Base-by-base conservation (phyloP, 2,113 vertebrate genomes). In the Lynx canadensis region DNA sequence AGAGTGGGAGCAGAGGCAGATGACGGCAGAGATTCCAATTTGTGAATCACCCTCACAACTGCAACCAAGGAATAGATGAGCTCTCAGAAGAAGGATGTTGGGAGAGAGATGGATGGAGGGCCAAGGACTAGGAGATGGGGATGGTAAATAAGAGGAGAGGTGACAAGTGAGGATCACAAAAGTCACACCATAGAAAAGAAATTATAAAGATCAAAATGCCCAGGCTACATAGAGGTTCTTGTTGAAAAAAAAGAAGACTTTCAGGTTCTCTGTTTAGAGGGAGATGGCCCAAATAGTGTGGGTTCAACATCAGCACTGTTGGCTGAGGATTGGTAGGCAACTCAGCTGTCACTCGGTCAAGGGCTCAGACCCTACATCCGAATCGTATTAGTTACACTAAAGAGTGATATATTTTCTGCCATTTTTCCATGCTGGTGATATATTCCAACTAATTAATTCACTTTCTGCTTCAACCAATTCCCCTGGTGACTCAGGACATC, bases 361-460 rank as follows among this genome's bases (percentile, higher is more conserved):
- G 27, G 8, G 19, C 29, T 45, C 18, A 78, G 57, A 55, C 7
- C 23, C 12, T 38, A 29, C 2, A 55, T 16, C 1, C 9, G 48
- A 38, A 41, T 74, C 69, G 38, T 74, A 89, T 84, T 79, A 52
- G 87, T 68, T 79, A 94, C 29, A 50, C 11, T 63, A 45, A 23
- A 57, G 19, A 89, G 7, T 8, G 55, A 81, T 45, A 10, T 50
- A 69, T 60, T 74, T 66, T 63, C n/a, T 69, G 36, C 71, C 50
- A 66, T 89, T 93, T 94, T 82, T 60, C 36, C 60, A 52, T 31
- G 45, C 29, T 69, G n/a, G 23, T 55, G 73, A 68, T 45, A n/a
- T 80, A 89, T 81, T 91, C 86, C 50, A 78, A 57, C 21, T 74
- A 90, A 73, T 95, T 78, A 94, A 63, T 68, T 82, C 38, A 45